These are phyloP conservation scores for Scaptomyza pallida DNA, from an alignment of 1,140 invertebrate species.

Conservation along the genomic window DNA sequence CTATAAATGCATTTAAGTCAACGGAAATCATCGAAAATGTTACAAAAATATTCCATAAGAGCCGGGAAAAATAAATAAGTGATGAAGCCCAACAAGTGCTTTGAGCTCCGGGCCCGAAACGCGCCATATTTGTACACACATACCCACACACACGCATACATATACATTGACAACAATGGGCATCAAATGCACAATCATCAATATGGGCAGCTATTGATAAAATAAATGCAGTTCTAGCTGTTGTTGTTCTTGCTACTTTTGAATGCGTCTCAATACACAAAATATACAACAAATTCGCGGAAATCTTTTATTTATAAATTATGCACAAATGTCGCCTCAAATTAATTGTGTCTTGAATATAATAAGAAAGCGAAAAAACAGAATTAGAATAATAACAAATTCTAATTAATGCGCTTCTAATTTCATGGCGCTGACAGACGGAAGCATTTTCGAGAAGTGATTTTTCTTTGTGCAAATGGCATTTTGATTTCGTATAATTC, in stretches of 20 bases:
- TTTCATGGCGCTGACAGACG: slow-evolving; percentile 69
- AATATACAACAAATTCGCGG: slow-evolving; percentile 50
- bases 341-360: slow-evolving; percentile 54
- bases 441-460: slow-evolving; percentile 56
- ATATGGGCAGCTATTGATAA: slow-evolving; percentile 40
- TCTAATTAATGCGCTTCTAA: slow-evolving; percentile 82
- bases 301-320: slow-evolving; percentile 70
- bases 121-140: slow-evolving; percentile 46
- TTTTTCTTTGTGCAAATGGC: slow-evolving; percentile 63
- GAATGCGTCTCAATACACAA: slow-evolving; percentile 42
- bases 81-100: slow-evolving; percentile 64
- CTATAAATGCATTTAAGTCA: background rate
- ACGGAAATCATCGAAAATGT: slow-evolving; percentile 2
- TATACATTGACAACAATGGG: slow-evolving; percentile 35
- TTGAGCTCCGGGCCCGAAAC: slow-evolving; percentile 3
- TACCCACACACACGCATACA: slow-evolving; percentile 38
- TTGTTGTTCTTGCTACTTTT: slow-evolving; percentile 42
- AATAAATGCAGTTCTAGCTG: slow-evolving; percentile 19
- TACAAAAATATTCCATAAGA: slow-evolving; percentile 50
- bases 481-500: slow-evolving; percentile 78
- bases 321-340: slow-evolving; percentile 75
- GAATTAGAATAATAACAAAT: slow-evolving; percentile 72
- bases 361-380: slow-evolving; percentile 19
- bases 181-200: slow-evolving; percentile 44
- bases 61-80: slow-evolving; percentile 35